These are phyloP conservation scores for Orestias chungarensis DNA, from an alignment of 2,797 vertebrate genomes.

Conservation along the genomic window DNA sequence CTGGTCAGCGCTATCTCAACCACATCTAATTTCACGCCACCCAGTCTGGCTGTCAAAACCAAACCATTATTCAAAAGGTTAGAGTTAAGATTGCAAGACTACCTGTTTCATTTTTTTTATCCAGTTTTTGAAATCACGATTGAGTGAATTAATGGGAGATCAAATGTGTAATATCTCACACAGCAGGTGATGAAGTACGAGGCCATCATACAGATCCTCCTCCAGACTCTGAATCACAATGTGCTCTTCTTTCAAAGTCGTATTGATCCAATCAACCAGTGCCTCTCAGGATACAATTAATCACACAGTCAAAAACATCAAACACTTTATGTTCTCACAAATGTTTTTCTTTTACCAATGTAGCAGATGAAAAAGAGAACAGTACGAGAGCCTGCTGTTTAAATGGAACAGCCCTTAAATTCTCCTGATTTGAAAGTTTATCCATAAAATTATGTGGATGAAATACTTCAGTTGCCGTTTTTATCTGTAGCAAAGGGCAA, in stretches of 20 bases:
- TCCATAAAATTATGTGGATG: conserved; percentile 4
- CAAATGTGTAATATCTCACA: conserved; percentile 77
- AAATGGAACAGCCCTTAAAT: too few relatives aligned
- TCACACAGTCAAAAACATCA: conserved; percentile 48
- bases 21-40: conserved; percentile 76
- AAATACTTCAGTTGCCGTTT: conserved; percentile 25
- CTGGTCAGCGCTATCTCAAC: conserved; percentile 86
- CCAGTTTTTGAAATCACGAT: conserved; percentile 17
- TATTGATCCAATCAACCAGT: conserved; percentile 90
- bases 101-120: background rate
- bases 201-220: conserved; percentile 92
- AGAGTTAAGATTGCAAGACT: background rate
- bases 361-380: conserved; percentile 25
- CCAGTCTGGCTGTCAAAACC: conserved; percentile 77
- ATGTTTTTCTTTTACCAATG: conserved; percentile 12
- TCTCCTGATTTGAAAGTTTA: conserved; percentile 2
- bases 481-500: conserved; percentile 28
- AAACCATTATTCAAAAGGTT: background rate
- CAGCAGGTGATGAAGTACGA: conserved; percentile 94
- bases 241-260: conserved; percentile 85
- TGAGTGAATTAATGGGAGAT: conserved; percentile 11
- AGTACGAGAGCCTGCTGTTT: conserved; percentile 12
- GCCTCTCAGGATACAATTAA: conserved; percentile 75
- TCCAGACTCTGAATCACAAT: conserved; percentile 90
- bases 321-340: conserved; percentile 27